Conservation (phyloP, 2,113 vertebrate genomes). For the Anoplopoma fimbria region DNA sequence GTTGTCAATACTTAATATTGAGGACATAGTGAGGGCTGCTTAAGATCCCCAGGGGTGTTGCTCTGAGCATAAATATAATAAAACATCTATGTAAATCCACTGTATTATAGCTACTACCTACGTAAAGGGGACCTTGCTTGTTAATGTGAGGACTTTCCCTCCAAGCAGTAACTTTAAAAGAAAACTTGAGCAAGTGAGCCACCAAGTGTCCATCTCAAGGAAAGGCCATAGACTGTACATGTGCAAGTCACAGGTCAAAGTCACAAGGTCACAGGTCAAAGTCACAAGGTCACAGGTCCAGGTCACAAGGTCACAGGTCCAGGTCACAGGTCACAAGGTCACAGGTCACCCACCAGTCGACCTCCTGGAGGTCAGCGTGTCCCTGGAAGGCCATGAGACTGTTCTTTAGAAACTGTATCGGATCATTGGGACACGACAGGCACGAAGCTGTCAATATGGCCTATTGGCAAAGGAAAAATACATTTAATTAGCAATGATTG, state of each 20-base stretch:
- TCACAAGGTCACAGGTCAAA: neutral
- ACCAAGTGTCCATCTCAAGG: conserved; percentile 48
- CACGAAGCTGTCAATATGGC: conserved; percentile 59
- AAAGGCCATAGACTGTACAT: neutral
- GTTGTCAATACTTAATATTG: neutral
- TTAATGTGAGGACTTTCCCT: neutral
- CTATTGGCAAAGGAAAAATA: conserved; percentile 31
- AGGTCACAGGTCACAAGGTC: neutral
- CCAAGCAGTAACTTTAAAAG: neutral
- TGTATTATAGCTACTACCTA: neutral
- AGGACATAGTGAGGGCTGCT: neutral
- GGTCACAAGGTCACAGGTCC: neutral
- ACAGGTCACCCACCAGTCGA: conserved; percentile 55
- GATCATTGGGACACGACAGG: conserved; percentile 55
- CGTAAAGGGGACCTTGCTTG: neutral
- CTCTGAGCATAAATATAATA: neutral
- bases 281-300: neutral
- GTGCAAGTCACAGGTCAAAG: neutral
- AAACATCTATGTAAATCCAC: neutral
- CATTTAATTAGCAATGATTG: rapidly evolving
- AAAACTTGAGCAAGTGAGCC: conserved; percentile 61
- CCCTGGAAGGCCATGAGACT: conserved; percentile 46
- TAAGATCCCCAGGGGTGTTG: neutral
- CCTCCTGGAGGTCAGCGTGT: conserved; percentile 45
- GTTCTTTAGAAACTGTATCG: conserved; percentile 63